Evolutionary conservation across 2,888 invertebrate species (phyloP), one percentile per base, ranked within the genome.

Genomic region (Proisotoma minuta): DNA sequence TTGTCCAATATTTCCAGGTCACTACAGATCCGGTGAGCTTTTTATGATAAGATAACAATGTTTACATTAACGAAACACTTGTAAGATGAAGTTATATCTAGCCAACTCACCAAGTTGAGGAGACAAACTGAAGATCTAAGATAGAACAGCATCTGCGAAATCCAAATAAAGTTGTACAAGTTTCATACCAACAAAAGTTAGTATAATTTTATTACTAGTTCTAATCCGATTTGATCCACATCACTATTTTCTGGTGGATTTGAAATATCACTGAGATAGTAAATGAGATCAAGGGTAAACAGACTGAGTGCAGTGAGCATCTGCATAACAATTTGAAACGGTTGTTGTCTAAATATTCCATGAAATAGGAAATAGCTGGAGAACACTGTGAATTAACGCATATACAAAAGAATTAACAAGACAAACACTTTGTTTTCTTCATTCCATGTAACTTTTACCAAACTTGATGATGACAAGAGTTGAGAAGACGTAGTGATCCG

Each of bases 241-340:
- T n/a, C 57, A 23, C 53, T 29, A 34, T 57, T 60, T n/a, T 57
- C 60, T 3, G 57, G 57, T 3, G 58, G 60, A 49, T 57, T 52
- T 2, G 57, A 47, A 24, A 60, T 40, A n/a, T 28, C 60, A n/a
- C 24, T 57, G 8, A 65, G 8, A 10, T 62, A 62, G 49, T 67
- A 67, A 47, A 67, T 62, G 47, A 67, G 52, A 62, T 67, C 64
- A 24, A 67, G 43, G 24, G 43, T 34, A 63, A 63, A 67, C 43
- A 64, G 52, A 52, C 64, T 65, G 54, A 62, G 57, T 18, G 62
- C 23, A 10, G 64, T 65, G 26, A 62, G 49, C 26, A 59, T 48
- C 50, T 67, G 67, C 67, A 67, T 67, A 26, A 64, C 53, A 20
- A 67, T 62, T 65, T 67, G 64, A 65, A 67, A 67, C 3, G 67